Evolutionary conservation across 2,113 vertebrate genomes (phyloP), one percentile per base, ranked within the genome.

Genomic region (Melanerpes aurifrons): DNA sequence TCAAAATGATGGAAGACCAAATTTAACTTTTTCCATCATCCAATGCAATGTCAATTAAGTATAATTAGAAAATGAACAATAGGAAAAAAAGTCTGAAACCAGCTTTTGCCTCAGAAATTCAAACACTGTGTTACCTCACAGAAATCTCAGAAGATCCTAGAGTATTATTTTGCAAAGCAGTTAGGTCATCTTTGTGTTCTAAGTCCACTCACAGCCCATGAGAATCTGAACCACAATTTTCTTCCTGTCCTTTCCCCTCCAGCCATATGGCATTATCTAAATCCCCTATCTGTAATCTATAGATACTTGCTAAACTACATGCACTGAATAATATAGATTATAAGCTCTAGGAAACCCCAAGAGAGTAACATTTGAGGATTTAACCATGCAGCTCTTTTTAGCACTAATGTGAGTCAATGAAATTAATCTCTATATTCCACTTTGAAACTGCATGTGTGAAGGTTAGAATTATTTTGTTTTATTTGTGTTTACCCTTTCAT

Each of bases 21-120:
- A 67, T 91, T 89, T 85, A 93, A 91, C 59, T 89, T 95, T 84
- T 93, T 89, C 59, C 68, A 63, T 89, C 89, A 91, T 57, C 57
- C 61, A 50, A 70, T 80, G 62, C 45, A 80, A 91, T n/a, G 45
- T 32, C 69, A 80, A 89, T 89, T 89, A 92, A 72, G 28, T 57
- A 17, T 89, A 96, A 92, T 25, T 89, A 43, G 73, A 84, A 96
- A 95, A 87, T 26, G 17, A 89, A 29, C 31, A 79, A 73, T 24
- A 53, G 37, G 35, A 82, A 12, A 25, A 66, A 70, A 50, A 45
- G 17, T 70, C 31, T 85, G n/a, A 82, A 91, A 89, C 37, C 21
- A 84, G 15, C 17, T 87, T 81, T 91, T 84, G 8, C 14, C 16
- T 62, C 18, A 79, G 53, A 62, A 93, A 59, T 3, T 75, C 72